A percentile compares a stretch with the other conserved stretches of the same genome.
phyloP scores from a whole-genome alignment of 2,113 vertebrate species.

The Noctilio leporinus region DNA sequence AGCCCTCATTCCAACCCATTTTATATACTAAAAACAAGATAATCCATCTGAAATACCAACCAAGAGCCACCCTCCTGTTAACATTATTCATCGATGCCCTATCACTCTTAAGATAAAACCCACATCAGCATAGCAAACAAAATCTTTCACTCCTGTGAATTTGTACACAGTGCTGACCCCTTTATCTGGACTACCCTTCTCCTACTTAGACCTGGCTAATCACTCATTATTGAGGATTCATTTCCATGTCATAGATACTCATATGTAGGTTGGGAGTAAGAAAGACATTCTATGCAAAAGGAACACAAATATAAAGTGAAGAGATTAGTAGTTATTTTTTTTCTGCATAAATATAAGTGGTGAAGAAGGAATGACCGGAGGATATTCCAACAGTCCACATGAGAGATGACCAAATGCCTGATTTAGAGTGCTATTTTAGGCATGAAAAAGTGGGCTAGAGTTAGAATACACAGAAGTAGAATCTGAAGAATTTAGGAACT shows the following conservation, averaged over 20 bases:
- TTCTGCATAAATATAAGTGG: background rate
- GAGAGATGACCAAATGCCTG: background rate
- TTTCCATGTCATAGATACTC: background rate
- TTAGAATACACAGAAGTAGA: background rate
- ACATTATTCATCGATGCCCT: background rate
- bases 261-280: background rate
- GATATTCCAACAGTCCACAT: background rate
- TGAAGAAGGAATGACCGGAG: background rate
- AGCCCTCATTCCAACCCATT: constrained; percentile 3
- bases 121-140: background rate
- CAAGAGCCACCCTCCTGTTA: background rate
- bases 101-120: constrained; percentile 2
- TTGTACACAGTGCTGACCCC: background rate
- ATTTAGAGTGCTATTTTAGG: background rate
- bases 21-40: background rate
- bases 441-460: background rate
- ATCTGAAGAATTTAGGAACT: background rate
- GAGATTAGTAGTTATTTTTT: background rate
- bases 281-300: constrained; percentile 8
- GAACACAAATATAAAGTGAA: background rate
- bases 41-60: constrained; percentile 12
- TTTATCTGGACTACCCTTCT: background rate
- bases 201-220: background rate
- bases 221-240: background rate
- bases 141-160: background rate